These are phyloP conservation scores for Orthonyx spaldingii DNA, from an alignment of 2,113 vertebrate genomes.

Conservation along the genomic window DNA sequence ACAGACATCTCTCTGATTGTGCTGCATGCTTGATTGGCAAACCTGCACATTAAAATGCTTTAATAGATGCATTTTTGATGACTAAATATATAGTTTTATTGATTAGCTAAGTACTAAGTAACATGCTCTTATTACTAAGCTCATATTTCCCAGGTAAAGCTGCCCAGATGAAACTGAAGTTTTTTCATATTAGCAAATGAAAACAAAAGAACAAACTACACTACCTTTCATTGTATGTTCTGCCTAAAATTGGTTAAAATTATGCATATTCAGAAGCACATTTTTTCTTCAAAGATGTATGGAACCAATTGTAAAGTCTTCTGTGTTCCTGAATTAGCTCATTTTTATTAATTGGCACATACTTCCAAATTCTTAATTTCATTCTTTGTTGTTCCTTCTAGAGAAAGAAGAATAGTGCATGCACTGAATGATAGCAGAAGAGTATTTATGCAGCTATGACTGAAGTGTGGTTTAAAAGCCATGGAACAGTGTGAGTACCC, in stretches of 20 bases:
- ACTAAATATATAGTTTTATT: not conserved
- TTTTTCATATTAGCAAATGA: not conserved
- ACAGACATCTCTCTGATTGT: not conserved
- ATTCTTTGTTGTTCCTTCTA: not conserved
- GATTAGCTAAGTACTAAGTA: not conserved
- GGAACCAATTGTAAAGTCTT: not conserved
- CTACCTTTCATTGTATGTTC: not conserved
- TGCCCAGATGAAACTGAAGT: not conserved
- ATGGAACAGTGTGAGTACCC: not conserved
- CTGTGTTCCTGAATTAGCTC: not conserved
- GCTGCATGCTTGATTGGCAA: not conserved
- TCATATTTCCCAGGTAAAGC: not conserved
- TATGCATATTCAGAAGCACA: not conserved
- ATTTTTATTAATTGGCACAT: not conserved
- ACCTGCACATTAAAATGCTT: accelerated
- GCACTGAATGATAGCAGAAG: not conserved
- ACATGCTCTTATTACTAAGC: not conserved
- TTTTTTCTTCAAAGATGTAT: not conserved
- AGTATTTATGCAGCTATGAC: not conserved
- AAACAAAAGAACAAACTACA: not conserved
- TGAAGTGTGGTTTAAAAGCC: not conserved
- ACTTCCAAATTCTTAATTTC: not conserved
- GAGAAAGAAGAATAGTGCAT: not conserved
- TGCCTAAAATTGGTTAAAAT: not conserved
- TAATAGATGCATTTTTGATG: not conserved